Evolutionary conservation across 2,888 invertebrate genomes (phyloP).

Genomic region (Coremacera marginata): DNA sequence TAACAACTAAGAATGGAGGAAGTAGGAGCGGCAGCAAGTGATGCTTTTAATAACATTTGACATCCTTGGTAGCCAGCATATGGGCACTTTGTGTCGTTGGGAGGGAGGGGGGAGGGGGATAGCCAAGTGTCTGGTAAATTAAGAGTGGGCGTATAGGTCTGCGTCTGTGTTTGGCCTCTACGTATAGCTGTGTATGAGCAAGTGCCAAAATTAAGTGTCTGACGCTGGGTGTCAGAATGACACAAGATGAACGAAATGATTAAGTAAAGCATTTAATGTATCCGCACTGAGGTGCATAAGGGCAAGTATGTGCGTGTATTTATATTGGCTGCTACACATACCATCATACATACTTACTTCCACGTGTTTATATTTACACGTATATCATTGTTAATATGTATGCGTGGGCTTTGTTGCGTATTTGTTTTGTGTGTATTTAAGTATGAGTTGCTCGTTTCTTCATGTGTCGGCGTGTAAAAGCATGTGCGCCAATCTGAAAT

Average conservation of each 20-base stretch:
- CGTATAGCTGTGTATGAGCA: not conserved
- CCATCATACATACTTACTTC: not conserved
- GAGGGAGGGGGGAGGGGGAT: too few species aligned
- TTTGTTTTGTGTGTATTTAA: too few species aligned
- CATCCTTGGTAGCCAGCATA: not conserved
- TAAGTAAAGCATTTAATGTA: too few species aligned
- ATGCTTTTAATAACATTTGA: conserved; percentile 11
- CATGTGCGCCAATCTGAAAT: too few species aligned
- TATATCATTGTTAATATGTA: too few species aligned
- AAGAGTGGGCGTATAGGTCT: too few species aligned
- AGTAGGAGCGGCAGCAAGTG: not conserved
- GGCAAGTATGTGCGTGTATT: not conserved
- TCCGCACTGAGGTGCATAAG: not conserved
- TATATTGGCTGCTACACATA: not conserved
- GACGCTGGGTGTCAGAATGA: not conserved
- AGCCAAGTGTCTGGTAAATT: not conserved
- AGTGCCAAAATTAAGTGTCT: not conserved
- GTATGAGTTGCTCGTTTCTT: too few species aligned
- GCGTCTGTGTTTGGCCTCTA: too few species aligned
- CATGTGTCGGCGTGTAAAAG: too few species aligned
- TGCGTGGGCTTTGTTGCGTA: too few species aligned
- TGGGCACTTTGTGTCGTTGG: not conserved
- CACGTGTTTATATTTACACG: too few species aligned
- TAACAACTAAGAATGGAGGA: not conserved
- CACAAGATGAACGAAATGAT: not conserved